Base-by-base conservation (phyloP, 2,888 invertebrate genomes). In the Scelioninae gen. 1 region DNA sequence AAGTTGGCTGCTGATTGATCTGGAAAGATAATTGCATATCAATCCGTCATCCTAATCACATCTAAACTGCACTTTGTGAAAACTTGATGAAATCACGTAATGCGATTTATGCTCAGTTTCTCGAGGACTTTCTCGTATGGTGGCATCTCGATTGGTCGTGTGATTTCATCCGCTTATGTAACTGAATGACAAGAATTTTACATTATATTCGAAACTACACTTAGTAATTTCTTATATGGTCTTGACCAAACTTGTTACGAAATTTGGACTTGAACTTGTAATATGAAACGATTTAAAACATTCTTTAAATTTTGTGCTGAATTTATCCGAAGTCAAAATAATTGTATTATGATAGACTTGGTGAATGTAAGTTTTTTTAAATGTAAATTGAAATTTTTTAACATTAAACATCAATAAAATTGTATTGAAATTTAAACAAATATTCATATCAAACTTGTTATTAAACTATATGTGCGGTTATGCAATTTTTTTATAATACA, bases 241-340 rank as follows among this genome's bases (percentile, higher is more conserved):
- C 53, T 55, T 63, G 47, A 40, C 53, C 63, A 63, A 63, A 55
- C 55, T 51, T 49, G 55, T 74, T 55, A 63, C 63, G 74, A 74
- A 74, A 74, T 74, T 74, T 55, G 63, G 32, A 55, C 74, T 63
- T 74, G 74, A 74, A 74, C 74, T 74, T 74, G 71, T 56, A 13
- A n/a, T 51, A 60, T 71, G 32, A 58, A n/a, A 69, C 16, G 16
- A 60, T 16, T 32, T 8, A 56, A 38, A 38, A 38, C 0, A 11
- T 38, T 8, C 38, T 10, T 38, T 38, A 8, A 38, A n/a, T n/a
- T n/a, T n/a, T n/a, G n/a, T n/a, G n/a, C n/a, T n/a, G n/a, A n/a
- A n/a, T n/a, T n/a, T n/a, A n/a, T n/a, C n/a, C n/a, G n/a, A n/a
- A n/a, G n/a, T 43, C 8, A 43, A 43, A 43, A 43, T 43, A 11